These are phyloP conservation scores for Catharus fuscescens DNA, from an alignment of 2,113 vertebrate genomes.

Conservation along the genomic window DNA sequence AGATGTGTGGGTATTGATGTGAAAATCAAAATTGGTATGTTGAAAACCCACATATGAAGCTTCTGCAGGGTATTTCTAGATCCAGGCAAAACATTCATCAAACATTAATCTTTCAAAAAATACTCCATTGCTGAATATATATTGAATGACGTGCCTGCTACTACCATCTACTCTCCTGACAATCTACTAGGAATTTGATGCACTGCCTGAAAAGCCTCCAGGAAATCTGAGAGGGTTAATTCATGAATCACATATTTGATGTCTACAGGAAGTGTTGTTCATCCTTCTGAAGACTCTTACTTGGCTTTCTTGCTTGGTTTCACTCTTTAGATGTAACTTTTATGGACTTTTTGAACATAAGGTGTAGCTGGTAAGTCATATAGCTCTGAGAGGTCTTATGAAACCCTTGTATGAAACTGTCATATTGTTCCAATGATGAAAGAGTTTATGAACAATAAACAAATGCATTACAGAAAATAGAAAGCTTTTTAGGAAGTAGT, in stretches of 20 bases:
- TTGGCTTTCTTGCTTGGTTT: neutral
- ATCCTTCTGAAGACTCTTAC: neutral
- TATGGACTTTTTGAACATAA: neutral
- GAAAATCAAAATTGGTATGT: neutral
- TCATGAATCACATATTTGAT: constrained; percentile 30
- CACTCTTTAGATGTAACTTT: neutral
- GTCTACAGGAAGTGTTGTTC: neutral
- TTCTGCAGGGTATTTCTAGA: neutral
- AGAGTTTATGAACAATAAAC: neutral
- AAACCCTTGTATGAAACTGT: neutral
- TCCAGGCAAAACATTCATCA: neutral
- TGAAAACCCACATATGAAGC: neutral
- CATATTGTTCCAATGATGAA: neutral
- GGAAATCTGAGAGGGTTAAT: constrained; percentile 17
- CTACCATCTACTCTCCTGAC: neutral
- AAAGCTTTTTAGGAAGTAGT: neutral
- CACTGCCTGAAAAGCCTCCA: neutral
- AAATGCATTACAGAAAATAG: neutral
- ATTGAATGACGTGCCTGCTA: neutral
- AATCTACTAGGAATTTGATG: neutral
- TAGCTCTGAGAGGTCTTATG: neutral
- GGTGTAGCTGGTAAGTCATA: neutral
- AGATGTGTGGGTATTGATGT: neutral
- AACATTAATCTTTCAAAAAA: neutral
- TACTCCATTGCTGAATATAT: neutral